Conservation (phyloP, 2,113 vertebrate species). For the Halichoeres trimaculatus region DNA sequence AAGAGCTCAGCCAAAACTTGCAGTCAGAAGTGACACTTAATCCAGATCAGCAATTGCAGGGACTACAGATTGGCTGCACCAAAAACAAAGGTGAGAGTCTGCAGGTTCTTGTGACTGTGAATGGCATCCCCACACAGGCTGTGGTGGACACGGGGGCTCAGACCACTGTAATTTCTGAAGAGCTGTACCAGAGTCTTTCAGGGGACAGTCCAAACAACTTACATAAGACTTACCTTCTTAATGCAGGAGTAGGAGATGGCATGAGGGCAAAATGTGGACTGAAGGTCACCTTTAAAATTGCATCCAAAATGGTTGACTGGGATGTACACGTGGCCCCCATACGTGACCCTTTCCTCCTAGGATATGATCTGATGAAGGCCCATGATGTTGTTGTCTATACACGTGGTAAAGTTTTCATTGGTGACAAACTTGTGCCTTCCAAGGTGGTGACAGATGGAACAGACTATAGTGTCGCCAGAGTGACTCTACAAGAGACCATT, state of each 20-base stretch:
- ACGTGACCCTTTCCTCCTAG: not conserved
- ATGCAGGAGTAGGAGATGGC: constrained; percentile 1
- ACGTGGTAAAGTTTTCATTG: not conserved
- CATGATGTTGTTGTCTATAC: not conserved
- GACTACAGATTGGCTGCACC: not conserved
- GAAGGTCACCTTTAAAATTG: not conserved
- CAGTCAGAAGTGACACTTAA: not conserved
- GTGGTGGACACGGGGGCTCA: constrained; percentile 3
- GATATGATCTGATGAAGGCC: not conserved
- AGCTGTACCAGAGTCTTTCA: not conserved
- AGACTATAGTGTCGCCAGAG: not conserved
- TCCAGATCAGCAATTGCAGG: not conserved
- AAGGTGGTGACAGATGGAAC: not conserved
- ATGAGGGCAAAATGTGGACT: constrained; percentile 1
- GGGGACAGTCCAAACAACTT: not conserved
- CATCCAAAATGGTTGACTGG: not conserved
- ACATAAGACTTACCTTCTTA: not conserved
- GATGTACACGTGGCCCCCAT: not conserved
- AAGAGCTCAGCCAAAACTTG: not conserved
- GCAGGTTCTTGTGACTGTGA: not conserved
- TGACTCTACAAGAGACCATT: not conserved
- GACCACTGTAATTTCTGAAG: constrained; percentile 1
- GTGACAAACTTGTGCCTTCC: not conserved
- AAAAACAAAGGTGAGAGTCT: constrained; percentile 2
- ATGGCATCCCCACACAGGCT: constrained; percentile 5